Evolutionary conservation across 2,113 vertebrate species (phyloP), one percentile per base, ranked within the genome.

Genomic region (Thymallus thymallus): DNA sequence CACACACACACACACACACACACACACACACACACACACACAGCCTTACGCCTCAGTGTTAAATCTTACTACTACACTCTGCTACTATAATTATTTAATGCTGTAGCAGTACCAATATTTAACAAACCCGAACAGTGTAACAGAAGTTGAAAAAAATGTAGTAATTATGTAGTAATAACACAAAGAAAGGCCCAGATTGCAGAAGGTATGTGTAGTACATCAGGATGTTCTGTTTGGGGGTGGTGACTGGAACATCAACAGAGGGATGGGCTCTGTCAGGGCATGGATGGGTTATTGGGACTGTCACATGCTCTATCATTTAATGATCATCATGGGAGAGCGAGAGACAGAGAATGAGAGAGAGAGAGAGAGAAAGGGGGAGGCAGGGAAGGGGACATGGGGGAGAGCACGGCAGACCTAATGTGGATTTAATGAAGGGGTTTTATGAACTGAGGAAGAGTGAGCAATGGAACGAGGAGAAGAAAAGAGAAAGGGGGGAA

Each of bases 391-490:
- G 55, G 20, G 76, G 29, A 48, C 12, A 23, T 18, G 20, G 26
- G 32, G 30, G 58, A 48, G 20, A 46, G 74, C 10, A 56, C 20
- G 62, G 77, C 72, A 79, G 76, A 82, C 76, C 74, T 91, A 90
- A 91, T 92, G 86, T 88, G 86, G 82, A 89, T 91, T 92, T 92
- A 91, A 92, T 91, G 88, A 91, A 16, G 32, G 78, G 76, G 75
- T 77, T 86, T 91, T 79, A 77, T 90, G 82, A 89, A 89, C 75
- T 84, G 79, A 82, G 74, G 74, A 67, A 30, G 80, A 80, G 71
- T 61, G 80, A 65, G 58, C 29, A 73, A 74, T 71, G 70, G 55
- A 75, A 61, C 73, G 77, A 16, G 62, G 68, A 72, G 68, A 81
- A 82, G 72, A 72, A 73, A 70, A 71, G 66, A 68, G 62, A 65